Percentiles rank a stretch among this genome's conserved stretches.
phyloP scores from a whole-genome alignment of 2,113 vertebrate species.

The Dinomys branickii region DNA sequence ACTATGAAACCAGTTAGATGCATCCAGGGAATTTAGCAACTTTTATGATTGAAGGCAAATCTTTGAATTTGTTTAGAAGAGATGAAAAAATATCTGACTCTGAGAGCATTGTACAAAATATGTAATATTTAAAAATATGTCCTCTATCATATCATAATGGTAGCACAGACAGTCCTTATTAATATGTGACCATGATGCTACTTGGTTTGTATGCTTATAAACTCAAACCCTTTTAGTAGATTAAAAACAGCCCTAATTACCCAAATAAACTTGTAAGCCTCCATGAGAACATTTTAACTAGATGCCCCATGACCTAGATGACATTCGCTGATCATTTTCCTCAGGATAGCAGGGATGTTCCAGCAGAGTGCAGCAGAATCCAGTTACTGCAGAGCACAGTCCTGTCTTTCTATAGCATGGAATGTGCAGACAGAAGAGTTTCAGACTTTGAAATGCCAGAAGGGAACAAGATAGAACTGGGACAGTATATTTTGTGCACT shows the following conservation, averaged over 20 bases:
- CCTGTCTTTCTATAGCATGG: slow-evolving; percentile 35
- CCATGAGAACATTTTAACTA: not conserved
- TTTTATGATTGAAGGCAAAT: not conserved
- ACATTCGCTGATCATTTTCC: not conserved
- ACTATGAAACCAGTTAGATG: not conserved
- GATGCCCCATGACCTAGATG: not conserved
- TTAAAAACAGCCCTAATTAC: slow-evolving; percentile 25
- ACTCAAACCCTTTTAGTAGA: not conserved
- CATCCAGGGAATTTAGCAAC: not conserved
- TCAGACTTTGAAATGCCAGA: slow-evolving; percentile 26
- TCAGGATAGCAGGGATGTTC: slow-evolving; percentile 74
- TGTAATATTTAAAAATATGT: not conserved
- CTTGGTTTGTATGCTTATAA: not conserved
- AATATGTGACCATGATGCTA: not conserved
- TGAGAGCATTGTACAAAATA: not conserved
- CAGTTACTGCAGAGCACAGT: slow-evolving; percentile 77
- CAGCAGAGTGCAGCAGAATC: slow-evolving; percentile 88
- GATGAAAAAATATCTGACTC: slow-evolving; percentile 4
- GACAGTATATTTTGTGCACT: not conserved
- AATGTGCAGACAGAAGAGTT: slow-evolving; percentile 25
- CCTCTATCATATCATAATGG: not conserved
- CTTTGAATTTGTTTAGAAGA: slow-evolving; percentile 3
- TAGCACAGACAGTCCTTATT: not conserved
- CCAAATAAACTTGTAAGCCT: not conserved
- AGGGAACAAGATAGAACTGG: not conserved